Conservation (phyloP, 2,888 invertebrate genomes). For the Pseudococcus viburni region DNA sequence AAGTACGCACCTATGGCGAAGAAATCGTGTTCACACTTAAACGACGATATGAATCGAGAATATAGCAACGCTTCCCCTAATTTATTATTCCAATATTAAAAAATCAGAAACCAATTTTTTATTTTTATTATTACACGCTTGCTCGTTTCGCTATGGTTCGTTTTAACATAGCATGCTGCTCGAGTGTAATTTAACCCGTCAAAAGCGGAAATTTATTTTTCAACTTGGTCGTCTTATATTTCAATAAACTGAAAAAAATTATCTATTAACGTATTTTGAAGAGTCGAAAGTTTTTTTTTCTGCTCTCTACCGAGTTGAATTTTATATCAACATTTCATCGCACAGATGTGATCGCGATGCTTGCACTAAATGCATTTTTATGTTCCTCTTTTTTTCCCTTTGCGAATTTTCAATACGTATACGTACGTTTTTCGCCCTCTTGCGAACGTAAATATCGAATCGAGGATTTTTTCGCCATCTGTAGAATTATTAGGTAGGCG, state of each 20-base stretch:
- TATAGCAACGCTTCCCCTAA: slow-evolving; percentile 48
- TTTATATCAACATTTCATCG: slow-evolving; percentile 40
- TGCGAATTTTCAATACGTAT: slow-evolving; percentile 15
- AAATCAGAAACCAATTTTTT: slow-evolving; percentile 64
- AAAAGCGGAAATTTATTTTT: slow-evolving; percentile 53
- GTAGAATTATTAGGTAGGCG: not conserved
- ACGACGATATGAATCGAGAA: slow-evolving; percentile 40
- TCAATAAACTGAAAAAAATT: slow-evolving; percentile 57
- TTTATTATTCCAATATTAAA: slow-evolving; percentile 60
- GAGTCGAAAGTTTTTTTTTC: slow-evolving; percentile 54
- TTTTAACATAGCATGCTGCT: slow-evolving; percentile 45
- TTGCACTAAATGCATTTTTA: slow-evolving; percentile 31
- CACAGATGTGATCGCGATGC: slow-evolving; percentile 34
- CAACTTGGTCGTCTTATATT: slow-evolving; percentile 57
- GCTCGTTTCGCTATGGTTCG: not conserved
- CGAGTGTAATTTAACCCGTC: slow-evolving; percentile 54
- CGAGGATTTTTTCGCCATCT: not conserved
- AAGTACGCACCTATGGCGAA: slow-evolving; percentile 7
- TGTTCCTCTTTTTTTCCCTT: not conserved
- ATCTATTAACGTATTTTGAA: slow-evolving; percentile 55
- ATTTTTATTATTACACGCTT: slow-evolving; percentile 60
- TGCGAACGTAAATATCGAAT: not conserved
- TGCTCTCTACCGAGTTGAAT: not conserved
- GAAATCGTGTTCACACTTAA: slow-evolving; percentile 38
- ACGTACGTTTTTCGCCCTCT: not conserved